Evolutionary conservation across 2,888 invertebrate genomes (phyloP), one percentile per base, ranked within the genome.

Genomic region (Aquatica leii): DNA sequence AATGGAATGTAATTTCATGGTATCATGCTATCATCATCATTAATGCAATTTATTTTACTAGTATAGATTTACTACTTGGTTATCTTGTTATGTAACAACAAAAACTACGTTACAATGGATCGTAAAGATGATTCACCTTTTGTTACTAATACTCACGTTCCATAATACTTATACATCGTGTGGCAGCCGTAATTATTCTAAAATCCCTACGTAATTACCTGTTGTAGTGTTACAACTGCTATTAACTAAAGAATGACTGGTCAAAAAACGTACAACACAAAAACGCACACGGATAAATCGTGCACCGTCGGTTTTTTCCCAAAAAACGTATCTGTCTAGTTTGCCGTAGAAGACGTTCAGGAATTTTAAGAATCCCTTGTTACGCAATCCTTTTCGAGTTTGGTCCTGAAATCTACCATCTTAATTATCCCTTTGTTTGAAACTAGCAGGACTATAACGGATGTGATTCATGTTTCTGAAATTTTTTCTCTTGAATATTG

Each of bases 121-220:
- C 58, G 50, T 58, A 58, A 58, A 58, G 37, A 58, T 58, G 58
- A 58, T 58, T 58, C 58, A 58, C 50, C 50, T 58, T 17, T 58
- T 58, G 58, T 50, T 50, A 58, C 40, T 51, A 58, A 51, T 58
- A 50, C 58, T 58, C 50, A 41, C 50, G 58, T 50, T 50, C 24
- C 51, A 51, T 40, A 31, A 21, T 31, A n/a, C n/a, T n/a, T n/a
- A 34, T 57, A 24, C 11, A 46, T 11, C 58, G 18, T 50, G 40
- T 58, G 37, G 49, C 31, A 58, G 17, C 50, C 51, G 41, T 51
- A 50, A 58, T 58, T 58, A 56, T 58, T 58, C 9, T 20, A 40
- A 50, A 58, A 58, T 51, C 31, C 11, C 17, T 12, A 12, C 14
- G 40, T 58, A 58, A 58, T 58, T 58, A 51, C 49, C 21, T 49